Conservation (phyloP, 1,140 invertebrate species). For the Dendrolimus kikuchii region DNA sequence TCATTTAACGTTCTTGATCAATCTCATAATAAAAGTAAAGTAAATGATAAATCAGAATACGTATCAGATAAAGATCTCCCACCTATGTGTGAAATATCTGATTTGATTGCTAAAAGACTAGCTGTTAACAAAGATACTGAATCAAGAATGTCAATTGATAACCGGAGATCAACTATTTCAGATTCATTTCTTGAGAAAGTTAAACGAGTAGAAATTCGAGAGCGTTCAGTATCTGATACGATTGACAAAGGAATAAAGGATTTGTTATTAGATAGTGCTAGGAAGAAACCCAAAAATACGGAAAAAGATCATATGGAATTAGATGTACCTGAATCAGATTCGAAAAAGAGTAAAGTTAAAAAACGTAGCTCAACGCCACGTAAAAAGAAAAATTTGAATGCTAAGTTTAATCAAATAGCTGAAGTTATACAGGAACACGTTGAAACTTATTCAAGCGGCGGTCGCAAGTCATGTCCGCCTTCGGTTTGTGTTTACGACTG, state of each 20-base stretch:
- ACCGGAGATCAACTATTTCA: slow-evolving; percentile 13
- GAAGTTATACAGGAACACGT: slow-evolving; percentile 38
- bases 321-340: slow-evolving; percentile 12
- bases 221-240: slow-evolving; percentile 32
- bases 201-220: slow-evolving; percentile 29
- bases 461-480: slow-evolving; percentile 41
- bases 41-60: slow-evolving; percentile 4
- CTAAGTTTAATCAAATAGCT: slow-evolving; percentile 19
- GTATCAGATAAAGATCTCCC: too few species aligned
- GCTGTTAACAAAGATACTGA: slow-evolving; percentile 27
- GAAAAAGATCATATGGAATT: slow-evolving; percentile 19
- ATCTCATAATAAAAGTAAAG: slow-evolving; percentile 16
- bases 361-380: slow-evolving; percentile 56
- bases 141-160: slow-evolving; percentile 29
- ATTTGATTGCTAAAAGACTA: slow-evolving; percentile 24
- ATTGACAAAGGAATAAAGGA: slow-evolving; percentile 36
- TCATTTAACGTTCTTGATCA: slow-evolving; percentile 21
- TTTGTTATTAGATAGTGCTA: slow-evolving; percentile 49
- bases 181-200: slow-evolving; percentile 44
- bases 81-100: slow-evolving; percentile 22
- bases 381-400: slow-evolving; percentile 33
- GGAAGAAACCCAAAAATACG: slow-evolving; percentile 22
- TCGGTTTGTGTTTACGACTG: slow-evolving; percentile 19
- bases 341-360: slow-evolving; percentile 25
- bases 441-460: slow-evolving; percentile 31